Base-by-base conservation (phyloP, 2,888 invertebrate genomes). In the Oligia latruncula region DNA sequence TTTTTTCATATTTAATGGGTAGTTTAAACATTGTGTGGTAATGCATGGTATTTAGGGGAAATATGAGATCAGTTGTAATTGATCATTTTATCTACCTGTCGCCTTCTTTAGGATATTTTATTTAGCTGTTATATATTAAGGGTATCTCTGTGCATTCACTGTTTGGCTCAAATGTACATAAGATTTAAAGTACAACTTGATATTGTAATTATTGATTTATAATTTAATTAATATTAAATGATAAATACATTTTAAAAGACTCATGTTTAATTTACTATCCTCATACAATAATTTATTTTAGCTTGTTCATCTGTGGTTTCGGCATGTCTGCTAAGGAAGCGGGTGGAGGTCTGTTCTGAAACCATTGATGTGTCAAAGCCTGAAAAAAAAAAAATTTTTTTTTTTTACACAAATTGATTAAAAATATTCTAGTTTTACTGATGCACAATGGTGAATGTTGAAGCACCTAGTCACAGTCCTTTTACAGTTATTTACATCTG, bases 311-410 rank as follows among this genome's bases (percentile, higher is more conserved):
- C 11, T 92, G 94, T 4, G 98, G 98, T 92, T 97, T 98, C 4
- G 98, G 98, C 97, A 98, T 97, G 78, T 98, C 97, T 71, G 97
- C 95, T 87, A 98, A 93, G 11, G 97, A 90, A 52, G 98, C 97
- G 8, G 98, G 98, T 49, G 97, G 94, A 0, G 98, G 98, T 81
- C 97, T 96, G 1, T 97, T 97, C 90, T 97, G 97, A 93, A 99
- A 98, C 97, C 98, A 99, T 29, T 95, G 95, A 93, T 98, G 98
- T 71, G 97, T 95, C 60, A 98, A 92, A 11, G 98, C 98, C 98
- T 98, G 95, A 65, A 97, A 97, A 70, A 65, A 70, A n/a, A 67
- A 6, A 43, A 1, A 35, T 35, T 35, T 20, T 4, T 1, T 35
- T 35, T 62, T 29, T 35, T 35, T 64, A 64, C 35, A 17, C 8